These are phyloP conservation scores for Magallana ariakensis DNA, from an alignment of 1,140 invertebrate species.

Conservation along the genomic window DNA sequence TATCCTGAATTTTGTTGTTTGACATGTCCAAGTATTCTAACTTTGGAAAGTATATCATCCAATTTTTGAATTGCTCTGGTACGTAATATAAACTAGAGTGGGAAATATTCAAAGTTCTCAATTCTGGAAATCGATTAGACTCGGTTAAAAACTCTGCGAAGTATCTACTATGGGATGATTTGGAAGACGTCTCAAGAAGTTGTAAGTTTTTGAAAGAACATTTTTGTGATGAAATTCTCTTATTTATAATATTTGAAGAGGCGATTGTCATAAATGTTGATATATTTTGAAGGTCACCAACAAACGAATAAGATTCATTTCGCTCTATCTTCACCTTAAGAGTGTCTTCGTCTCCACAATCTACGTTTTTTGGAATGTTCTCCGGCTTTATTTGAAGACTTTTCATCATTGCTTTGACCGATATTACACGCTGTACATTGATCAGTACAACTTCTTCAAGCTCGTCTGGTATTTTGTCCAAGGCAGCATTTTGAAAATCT, in stretches of 20 bases:
- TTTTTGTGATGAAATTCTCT: slow-evolving; percentile 44
- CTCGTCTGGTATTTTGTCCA: slow-evolving; percentile 48
- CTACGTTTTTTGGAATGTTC: slow-evolving; percentile 46
- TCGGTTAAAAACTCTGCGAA: slow-evolving; percentile 52
- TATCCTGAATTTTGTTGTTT: slow-evolving; percentile 57
- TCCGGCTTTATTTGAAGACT: slow-evolving; percentile 36
- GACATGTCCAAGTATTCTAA: slow-evolving; percentile 63
- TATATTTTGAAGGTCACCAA: not conserved
- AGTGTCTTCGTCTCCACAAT: slow-evolving; percentile 58
- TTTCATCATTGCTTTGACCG: slow-evolving; percentile 26
- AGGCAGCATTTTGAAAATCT: slow-evolving; percentile 37
- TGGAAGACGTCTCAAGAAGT: slow-evolving; percentile 50
- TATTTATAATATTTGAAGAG: slow-evolving; percentile 44
- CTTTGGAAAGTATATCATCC: slow-evolving; percentile 63
- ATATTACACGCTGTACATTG: slow-evolving; percentile 33
- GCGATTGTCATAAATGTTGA: not conserved
- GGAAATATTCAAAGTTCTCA: slow-evolving; percentile 58
- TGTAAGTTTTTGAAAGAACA: slow-evolving; percentile 53
- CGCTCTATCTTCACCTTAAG: slow-evolving; percentile 44
- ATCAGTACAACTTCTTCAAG: slow-evolving; percentile 47
- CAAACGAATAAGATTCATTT: slow-evolving; percentile 56
- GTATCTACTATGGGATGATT: slow-evolving; percentile 46
- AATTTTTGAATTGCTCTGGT: slow-evolving; percentile 52
- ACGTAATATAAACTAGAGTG: slow-evolving; percentile 50
- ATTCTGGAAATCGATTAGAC: slow-evolving; percentile 49